Conservation (phyloP, 2,888 invertebrate species). For the Frankliniella fusca region DNA sequence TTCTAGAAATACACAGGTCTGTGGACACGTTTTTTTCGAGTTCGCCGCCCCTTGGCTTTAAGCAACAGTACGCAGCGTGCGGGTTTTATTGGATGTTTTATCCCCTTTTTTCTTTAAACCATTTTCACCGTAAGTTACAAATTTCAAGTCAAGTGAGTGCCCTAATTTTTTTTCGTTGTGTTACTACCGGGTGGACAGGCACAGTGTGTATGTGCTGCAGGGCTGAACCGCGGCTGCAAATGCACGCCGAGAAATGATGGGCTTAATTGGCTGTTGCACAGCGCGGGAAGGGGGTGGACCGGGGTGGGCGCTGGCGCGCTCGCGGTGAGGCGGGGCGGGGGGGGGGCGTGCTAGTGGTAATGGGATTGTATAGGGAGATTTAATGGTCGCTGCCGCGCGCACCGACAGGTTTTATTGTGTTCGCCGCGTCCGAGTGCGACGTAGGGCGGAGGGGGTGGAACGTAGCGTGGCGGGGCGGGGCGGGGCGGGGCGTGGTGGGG, state of each 20-base stretch:
- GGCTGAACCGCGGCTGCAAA: not conserved
- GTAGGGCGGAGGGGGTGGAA: not conserved
- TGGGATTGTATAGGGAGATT: slow-evolving; percentile 10
- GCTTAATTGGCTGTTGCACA: slow-evolving; percentile 16
- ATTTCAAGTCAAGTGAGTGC: no score
- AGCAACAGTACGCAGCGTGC: no score
- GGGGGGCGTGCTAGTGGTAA: not conserved
- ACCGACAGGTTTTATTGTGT: not conserved
- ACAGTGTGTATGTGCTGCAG: not conserved
- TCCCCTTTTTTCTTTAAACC: no score
- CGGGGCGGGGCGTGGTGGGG: not conserved
- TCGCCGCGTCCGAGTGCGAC: not conserved
- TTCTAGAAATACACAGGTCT: no score
- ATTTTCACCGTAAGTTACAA: no score
- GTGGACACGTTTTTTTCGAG: no score
- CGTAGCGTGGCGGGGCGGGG: not conserved
- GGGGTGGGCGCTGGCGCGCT: not conserved
- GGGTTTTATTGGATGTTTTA: no score
- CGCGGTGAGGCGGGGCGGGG: not conserved
- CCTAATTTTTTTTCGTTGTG: no score
- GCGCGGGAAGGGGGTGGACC: not conserved
- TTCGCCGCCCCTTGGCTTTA: no score
- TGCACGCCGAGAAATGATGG: not conserved
- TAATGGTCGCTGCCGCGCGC: slow-evolving; percentile 1
- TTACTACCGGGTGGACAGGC: not conserved